Base-by-base conservation (phyloP, 37 sponge, comb jelly and placozoan species). In the Mnemiopsis leidyi region DNA sequence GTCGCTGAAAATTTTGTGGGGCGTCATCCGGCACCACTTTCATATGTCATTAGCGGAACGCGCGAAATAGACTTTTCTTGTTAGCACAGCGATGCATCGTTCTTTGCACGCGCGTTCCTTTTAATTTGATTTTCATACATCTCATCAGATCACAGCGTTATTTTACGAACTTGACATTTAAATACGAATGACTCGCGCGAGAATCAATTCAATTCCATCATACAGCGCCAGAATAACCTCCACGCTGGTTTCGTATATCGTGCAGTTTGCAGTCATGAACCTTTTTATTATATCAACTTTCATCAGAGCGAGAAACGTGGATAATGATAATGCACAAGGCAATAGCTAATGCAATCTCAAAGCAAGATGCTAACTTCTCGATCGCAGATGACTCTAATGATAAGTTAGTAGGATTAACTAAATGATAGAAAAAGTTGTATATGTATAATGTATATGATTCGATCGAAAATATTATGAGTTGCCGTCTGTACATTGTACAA, bases 311-410 rank as follows among this genome's bases (percentile, higher is more conserved):
- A 28, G 90, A 85, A 33, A 40, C 61, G 2, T 85, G 90, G 90
- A 33, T 85, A 23, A 85, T 85, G 90, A 40, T 40, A 20, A 85
- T 85, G 7, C 90, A 85, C 90, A 85, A 85, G n/a, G 40, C 61
- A 1, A 85, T 85, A 2, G 90, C 90, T 85, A 85, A 38, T 33
- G 40, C 90, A 0, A 77, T 77, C 1, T 77, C 79, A 16, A 77
- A 9, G 36, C 79, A 31, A 32, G 32, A 77, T 32, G 18, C 79
- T 9, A 33, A 77, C 5, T 77, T 31, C 32, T 77, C 79, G 20
- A 77, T 77, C 33, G 26, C 79, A 5, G 79, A 77, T 32, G 35
- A 28, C 13, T 48, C 61, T 48, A 48, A 48, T 48, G 13, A 48
- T 48, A 48, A 5, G 61, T 48, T 5, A 48, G 61, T 48, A 48